Percentiles rank a stretch among this genome's conserved stretches.
Conservation (phyloP, 2,113 vertebrate species). For the Tragelaphus buxtoni region DNA sequence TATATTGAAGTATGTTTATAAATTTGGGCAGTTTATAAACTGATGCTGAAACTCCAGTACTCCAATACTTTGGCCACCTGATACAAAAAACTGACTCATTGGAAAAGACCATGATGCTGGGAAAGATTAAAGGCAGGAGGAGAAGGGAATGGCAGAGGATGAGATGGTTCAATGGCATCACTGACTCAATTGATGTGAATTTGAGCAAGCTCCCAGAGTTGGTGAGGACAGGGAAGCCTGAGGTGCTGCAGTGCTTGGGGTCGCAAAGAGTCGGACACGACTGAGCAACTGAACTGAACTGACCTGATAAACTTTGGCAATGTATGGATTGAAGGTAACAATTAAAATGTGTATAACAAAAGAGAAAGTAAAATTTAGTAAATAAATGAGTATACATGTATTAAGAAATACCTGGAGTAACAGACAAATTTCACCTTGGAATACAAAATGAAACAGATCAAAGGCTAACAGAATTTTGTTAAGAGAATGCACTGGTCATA, state of each 20-base stretch:
- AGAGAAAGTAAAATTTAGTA: not conserved
- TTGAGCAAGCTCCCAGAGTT: not conserved
- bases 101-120: not conserved
- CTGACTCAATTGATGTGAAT: not conserved
- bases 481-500: not conserved
- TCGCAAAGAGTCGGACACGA: fast-evolving
- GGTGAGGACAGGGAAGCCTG: not conserved
- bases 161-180: not conserved
- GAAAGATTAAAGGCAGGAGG: not conserved
- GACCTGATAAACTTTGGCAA: not conserved
- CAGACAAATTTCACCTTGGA: not conserved
- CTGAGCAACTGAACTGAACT: not conserved
- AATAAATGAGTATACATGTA: not conserved
- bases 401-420: not conserved
- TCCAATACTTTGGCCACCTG: not conserved
- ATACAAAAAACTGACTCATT: not conserved
- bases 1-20: not conserved
- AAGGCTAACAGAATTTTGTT: not conserved
- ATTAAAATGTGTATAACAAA: not conserved
- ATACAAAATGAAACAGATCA: not conserved
- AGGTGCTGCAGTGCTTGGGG: not conserved
- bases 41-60: not conserved
- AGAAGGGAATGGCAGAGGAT: not conserved
- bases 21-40: not conserved
- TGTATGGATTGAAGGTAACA: not conserved